Base-by-base conservation (phyloP, 2,113 vertebrate species). In the Cinclus mexicanus region DNA sequence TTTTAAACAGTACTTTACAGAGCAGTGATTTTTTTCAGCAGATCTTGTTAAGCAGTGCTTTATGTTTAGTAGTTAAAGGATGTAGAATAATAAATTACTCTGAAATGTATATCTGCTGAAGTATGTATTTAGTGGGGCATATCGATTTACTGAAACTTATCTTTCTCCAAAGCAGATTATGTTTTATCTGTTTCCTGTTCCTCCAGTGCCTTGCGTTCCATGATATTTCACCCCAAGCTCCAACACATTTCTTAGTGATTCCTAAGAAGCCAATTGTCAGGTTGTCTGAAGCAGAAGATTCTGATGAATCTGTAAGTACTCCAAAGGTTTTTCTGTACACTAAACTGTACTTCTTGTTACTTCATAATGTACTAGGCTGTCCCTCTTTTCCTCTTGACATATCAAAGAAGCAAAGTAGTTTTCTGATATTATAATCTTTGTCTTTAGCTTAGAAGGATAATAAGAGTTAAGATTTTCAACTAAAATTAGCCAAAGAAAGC, bases 161-260 rank as follows among this genome's bases (percentile, higher is more conserved):
- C 7, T 55, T 71, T 71, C 46, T 72, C 19, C 19, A 3, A 92
- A 90, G 42, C 10, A 44, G 70, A 56, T 65, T 14, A 6, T 11
- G 3, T 78, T 85, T 92, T 72, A 91, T 64, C 56, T 50, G 4
- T 87, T 79, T 35, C 20, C 42, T 64, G 20, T 82, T 63, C 31
- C 17, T 93, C 22, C 65, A 99, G 99, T 99, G 99, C 89, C 98
- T 99, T 89, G 99, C 98, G 29, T 99, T 99, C 97, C 98, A 98
- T 29, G 99, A 99, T 84, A 93, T 99, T 90, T 94, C 98, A 67
- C 99, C 99, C 41, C 99, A 99, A 97, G 99, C 99, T 74, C 99
- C 99, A 63, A 99, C 98, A 33, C 99, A 99, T 97, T 99, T 99
- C 96, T 97, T 99, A 42, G 99, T 99, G 29, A 98, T 99, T 79